Percentiles rank a stretch among this genome's conserved stretches.
phyloP scores from a whole-genome alignment of 2,797 vertebrate species.

The Choloepus didactylus region DNA sequence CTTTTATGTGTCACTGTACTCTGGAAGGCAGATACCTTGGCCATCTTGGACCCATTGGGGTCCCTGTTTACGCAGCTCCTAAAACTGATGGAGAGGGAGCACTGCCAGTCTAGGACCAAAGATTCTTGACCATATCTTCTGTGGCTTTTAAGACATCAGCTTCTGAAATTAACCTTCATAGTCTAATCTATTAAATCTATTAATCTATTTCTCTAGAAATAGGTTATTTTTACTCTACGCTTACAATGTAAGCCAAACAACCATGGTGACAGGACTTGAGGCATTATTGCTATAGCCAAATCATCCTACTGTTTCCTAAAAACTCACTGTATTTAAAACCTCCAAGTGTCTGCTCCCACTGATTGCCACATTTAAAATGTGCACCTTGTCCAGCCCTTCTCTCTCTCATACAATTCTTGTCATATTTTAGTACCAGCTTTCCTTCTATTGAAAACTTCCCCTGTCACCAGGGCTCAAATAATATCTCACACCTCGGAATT shows the following conservation, averaged over 20 bases:
- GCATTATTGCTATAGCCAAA: not conserved
- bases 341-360: not conserved
- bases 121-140: not conserved
- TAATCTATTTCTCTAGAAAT: not conserved
- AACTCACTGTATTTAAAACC: not conserved
- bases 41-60: rapidly evolving
- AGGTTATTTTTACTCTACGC: not conserved
- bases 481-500: not conserved
- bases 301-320: not conserved
- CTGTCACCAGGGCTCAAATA: not conserved
- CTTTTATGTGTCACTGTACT: not conserved
- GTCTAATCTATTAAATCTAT: too few species aligned
- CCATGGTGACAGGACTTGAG: not conserved
- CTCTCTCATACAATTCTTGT: not conserved
- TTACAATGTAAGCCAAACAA: not conserved
- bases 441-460: not conserved
- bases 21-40: not conserved
- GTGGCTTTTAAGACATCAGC: not conserved
- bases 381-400: rapidly evolving
- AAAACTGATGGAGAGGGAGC: not conserved
- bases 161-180: not conserved
- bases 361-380: not conserved
- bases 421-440: not conserved
- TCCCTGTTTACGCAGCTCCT: rapidly evolving
- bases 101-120: not conserved